Evolutionary conservation across 2,888 invertebrate genomes (phyloP).

Genomic region (Lasius platythorax): DNA sequence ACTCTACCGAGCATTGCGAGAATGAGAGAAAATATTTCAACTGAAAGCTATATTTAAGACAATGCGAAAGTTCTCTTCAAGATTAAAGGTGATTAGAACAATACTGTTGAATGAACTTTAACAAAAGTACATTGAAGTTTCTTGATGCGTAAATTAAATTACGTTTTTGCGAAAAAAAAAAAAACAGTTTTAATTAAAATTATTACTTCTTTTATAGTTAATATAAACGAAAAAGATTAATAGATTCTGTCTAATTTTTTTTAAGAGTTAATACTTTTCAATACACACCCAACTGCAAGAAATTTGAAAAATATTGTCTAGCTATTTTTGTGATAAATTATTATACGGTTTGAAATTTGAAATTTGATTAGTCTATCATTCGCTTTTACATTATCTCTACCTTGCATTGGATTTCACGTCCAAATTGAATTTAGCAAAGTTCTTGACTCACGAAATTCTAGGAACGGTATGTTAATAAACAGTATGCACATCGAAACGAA

Average conservation of each 20-base stretch:
- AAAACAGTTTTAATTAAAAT: neutral
- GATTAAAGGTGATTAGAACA: neutral
- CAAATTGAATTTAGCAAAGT: slow-evolving; percentile 3
- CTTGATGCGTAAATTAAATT: neutral
- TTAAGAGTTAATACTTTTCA: neutral
- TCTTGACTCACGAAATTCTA: slow-evolving; percentile 14
- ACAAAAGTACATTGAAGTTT: neutral
- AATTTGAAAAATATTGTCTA: neutral
- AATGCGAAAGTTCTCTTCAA: neutral
- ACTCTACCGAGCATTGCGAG: neutral
- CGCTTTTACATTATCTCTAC: neutral
- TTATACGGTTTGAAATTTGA: neutral
- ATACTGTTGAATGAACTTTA: neutral
- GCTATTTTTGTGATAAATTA: neutral
- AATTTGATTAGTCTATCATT: neutral
- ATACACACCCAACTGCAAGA: neutral
- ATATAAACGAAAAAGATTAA: neutral
- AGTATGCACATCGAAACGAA: neutral
- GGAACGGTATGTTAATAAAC: slow-evolving; percentile 23
- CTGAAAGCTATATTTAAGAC: slow-evolving; percentile 3
- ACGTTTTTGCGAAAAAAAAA: neutral
- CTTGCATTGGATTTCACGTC: neutral
- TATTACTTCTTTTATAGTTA: neutral
- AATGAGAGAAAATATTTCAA: neutral
- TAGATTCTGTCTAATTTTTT: neutral